phyloP scores from a whole-genome alignment of 92 coral and sea anemone species.

The Actinernus sp. region DNA sequence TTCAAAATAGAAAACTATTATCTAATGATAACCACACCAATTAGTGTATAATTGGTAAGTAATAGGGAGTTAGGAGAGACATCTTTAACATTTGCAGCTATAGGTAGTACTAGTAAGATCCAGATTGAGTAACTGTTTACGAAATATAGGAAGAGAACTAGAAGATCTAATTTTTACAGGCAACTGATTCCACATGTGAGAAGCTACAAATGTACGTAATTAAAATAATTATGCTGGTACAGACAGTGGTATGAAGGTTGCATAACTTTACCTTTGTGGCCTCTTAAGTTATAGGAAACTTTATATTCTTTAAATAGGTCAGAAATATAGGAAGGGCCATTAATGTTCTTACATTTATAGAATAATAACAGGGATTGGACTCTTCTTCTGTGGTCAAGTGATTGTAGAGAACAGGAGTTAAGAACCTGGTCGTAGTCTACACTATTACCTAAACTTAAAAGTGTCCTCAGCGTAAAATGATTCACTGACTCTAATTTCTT shows the following conservation, averaged over 20 bases:
- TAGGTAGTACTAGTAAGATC: no score
- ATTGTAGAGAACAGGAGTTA: background rate
- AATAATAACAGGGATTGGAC: background rate
- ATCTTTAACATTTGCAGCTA: no score
- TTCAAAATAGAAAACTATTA: no score
- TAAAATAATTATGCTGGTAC: background rate
- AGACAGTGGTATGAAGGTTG: background rate
- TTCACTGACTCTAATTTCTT: conserved; percentile 6
- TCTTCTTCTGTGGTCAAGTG: background rate
- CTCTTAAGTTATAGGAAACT: background rate
- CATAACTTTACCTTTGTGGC: background rate
- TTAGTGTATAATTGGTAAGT: no score
- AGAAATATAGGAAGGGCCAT: conserved; percentile 1
- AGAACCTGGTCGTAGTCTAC: background rate
- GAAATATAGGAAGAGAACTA: no score
- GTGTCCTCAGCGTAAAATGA: conserved; percentile 10
- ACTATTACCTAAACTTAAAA: conserved; percentile 10
- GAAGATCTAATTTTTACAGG: background rate
- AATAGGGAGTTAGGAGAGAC: no score
- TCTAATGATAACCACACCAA: no score
- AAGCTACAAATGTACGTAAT: background rate
- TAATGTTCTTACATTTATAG: background rate
- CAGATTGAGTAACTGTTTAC: no score
- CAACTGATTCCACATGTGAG: conserved; percentile 4
- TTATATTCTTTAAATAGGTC: background rate